Base-by-base conservation (phyloP, 2,113 vertebrate species). In the Varanus komodoensis region DNA sequence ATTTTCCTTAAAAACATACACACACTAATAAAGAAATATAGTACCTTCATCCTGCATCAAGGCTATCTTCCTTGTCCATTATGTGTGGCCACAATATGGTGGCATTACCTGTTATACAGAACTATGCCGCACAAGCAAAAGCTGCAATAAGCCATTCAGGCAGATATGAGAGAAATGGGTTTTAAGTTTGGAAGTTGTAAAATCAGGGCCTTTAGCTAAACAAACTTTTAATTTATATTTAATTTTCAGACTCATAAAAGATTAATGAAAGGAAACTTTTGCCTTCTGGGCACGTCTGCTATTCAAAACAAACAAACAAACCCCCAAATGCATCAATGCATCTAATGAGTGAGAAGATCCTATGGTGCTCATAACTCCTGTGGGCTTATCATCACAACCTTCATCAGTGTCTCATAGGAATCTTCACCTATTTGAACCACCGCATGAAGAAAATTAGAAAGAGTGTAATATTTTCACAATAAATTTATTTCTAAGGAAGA, bases 181-280 rank as follows among this genome's bases (percentile, higher is more conserved):
- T 78, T 89, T 25, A 84, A 77, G 82, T 84, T 84, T 84, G 38
- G 73, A 84, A 89, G 38, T 67, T n/a, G 21, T 77, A 48, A 64
- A 89, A 82, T 83, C 27, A 84, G 38, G 54, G 38, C 71, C 81
- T 75, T 89, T 77, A 84, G 57, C 82, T 78, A 89, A 89, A 61
- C 94, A 90, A 96, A 95, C 93, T 81, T 83, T 89, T 48, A 67
- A 94, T 93, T 94, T 93, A 95, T 94, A 89, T 93, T 94, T 95
- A 93, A 95, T 95, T 93, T 93, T 74, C 87, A 93, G 52, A 44
- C 81, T 84, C 88, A 93, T 67, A 84, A 87, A 88, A 81, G 91
- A 67, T 94, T 90, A 54, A 89, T 78, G 84, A 93, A 96, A 94
- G 73, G 93, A 90, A 71, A 88, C 11, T 88, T 88, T 61, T 91